Percentiles rank a stretch among this genome's conserved stretches.
Conservation (phyloP, 2,113 vertebrate genomes). For the Poeciliopsis prolifica region DNA sequence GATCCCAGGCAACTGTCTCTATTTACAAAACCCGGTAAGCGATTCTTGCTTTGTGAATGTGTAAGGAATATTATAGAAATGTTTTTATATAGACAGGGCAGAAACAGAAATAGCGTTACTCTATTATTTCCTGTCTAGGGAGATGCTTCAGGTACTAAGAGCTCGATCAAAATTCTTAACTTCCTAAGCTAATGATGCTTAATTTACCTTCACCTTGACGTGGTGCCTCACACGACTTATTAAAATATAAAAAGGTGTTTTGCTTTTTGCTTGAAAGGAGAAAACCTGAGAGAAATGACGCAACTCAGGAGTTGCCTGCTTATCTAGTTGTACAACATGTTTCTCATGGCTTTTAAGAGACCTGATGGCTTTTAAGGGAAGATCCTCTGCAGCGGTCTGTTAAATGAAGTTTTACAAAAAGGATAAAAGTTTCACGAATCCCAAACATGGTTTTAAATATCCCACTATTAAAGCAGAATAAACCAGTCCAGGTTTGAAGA, state of each 20-base stretch:
- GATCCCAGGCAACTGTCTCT: background rate
- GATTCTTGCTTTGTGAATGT: background rate
- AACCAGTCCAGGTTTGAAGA: no score
- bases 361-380: no score
- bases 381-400: no score
- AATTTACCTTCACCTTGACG: conserved; percentile 1
- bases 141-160: conserved; percentile 61
- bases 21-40: background rate
- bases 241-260: background rate
- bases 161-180: background rate
- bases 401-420: no score
- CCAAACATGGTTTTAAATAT: no score
- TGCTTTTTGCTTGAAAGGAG: fast-evolving
- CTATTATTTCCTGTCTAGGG: conserved; percentile 46
- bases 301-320: background rate
- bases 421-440: no score
- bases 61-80: background rate
- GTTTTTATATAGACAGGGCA: background rate
- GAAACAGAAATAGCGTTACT: conserved; percentile 10
- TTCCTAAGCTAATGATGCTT: conserved; percentile 15
- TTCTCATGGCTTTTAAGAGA: background rate
- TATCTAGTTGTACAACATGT: background rate
- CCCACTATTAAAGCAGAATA: no score
- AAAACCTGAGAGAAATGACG: fast-evolving
- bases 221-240: background rate